Evolutionary conservation across 2,888 invertebrate genomes (phyloP), one percentile per base, ranked within the genome.

Genomic region (Pyrgus malvae): DNA sequence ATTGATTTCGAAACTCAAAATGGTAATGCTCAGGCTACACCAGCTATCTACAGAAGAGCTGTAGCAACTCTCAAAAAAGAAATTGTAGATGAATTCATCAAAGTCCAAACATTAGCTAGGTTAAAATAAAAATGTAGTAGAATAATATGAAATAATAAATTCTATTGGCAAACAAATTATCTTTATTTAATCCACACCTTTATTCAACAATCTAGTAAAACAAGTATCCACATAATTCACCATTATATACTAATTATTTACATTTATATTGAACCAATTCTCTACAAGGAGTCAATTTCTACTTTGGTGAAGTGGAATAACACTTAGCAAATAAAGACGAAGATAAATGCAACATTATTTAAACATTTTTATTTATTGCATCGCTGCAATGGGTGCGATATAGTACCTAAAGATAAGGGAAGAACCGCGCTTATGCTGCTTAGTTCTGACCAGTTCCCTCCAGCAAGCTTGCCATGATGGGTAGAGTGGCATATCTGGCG

Each of bases 351-450:
- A 80, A 67, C 64, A 73, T 69, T 74, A 70, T 70, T 74, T 72
- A 69, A 67, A 56, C 62, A 63, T 63, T 56, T 64, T 65, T 65
- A 60, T 8, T 74, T 84, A 86, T 66, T 87, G 81, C 70, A 84
- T 61, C 48, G 83, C 82, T 69, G 83, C 80, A 55, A 88, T 82
- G 31, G 90, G 90, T 69, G 90, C 90, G 61, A 90, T 89, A 70
- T 90, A 90, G 79, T 95, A 95, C 70, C 96, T 93, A 91, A 95
- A 94, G 68, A 96, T 91, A 53, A 97, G 80, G 58, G 96, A 96
- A 63, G 95, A 95, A 16, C 98, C 98, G 46, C 98, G 92, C 78
- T 97, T 97, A 55, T 97, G 91, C 71, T 97, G 95, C 64, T 94
- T 94, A 61, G 92, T 93, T 46, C 91, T 80, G 11, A 93, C 91